phyloP scores from a whole-genome alignment of 2,113 vertebrate genomes.

The Leptobrachium leishanense region DNA sequence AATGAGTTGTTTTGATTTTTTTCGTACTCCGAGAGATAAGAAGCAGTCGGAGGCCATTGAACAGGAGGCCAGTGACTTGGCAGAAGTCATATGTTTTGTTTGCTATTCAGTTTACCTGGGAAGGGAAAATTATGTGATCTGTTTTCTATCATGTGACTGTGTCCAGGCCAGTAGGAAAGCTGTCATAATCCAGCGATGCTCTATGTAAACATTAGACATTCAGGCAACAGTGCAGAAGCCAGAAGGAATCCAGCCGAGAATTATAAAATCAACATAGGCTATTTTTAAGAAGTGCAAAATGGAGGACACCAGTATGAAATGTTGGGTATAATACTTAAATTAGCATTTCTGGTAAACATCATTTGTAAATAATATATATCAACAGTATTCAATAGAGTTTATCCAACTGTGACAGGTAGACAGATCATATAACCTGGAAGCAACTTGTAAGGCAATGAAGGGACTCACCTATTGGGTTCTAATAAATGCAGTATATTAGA shows the following conservation, averaged over 20 bases:
- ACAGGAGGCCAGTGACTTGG: neutral
- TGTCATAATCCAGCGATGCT: conserved; percentile 36
- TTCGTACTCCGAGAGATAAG: too few relatives aligned
- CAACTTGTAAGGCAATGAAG: neutral
- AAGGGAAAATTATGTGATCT: conserved; percentile 22
- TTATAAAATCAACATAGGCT: conserved; percentile 39
- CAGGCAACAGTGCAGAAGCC: conserved; percentile 35
- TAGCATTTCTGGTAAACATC: conserved; percentile 1
- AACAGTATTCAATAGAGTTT: neutral
- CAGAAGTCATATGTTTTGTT: conserved; percentile 6
- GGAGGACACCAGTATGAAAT: conserved; percentile 13
- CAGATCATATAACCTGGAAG: conserved; percentile 15
- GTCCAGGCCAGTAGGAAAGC: conserved; percentile 34
- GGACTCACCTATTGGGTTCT: neutral
- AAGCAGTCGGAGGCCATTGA: too few relatives aligned
- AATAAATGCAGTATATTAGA: too few relatives aligned
- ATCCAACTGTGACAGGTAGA: conserved; percentile 11
- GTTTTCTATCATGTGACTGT: conserved; percentile 39
- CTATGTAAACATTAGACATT: conserved; percentile 39
- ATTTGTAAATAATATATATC: conserved; percentile 4
- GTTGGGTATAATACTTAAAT: conserved; percentile 24
- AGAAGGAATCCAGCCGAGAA: conserved; percentile 34
- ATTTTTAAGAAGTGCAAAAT: conserved; percentile 40
- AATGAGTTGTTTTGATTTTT: too few relatives aligned
- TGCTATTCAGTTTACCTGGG: conserved; percentile 38